phyloP scores from a whole-genome alignment of 1,140 invertebrate species.

The Zaprionus vittiger region DNA sequence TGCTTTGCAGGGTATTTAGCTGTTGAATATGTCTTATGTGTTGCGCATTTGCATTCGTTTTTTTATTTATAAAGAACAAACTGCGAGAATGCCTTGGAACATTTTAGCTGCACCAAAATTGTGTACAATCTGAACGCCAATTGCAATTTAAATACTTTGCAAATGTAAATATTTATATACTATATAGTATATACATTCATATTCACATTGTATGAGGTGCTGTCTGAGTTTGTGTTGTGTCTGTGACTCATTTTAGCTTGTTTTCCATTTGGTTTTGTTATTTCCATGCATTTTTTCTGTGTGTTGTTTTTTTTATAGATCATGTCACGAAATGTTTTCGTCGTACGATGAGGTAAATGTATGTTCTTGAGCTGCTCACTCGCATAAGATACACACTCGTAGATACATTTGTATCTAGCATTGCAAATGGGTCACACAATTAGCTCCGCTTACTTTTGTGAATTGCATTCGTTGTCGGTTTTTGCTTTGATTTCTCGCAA shows the following conservation, averaged over 20 bases:
- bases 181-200: slow-evolving; percentile 6
- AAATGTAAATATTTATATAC: slow-evolving; percentile 48
- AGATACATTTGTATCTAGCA: slow-evolving; percentile 27
- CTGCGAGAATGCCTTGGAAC: slow-evolving; percentile 25
- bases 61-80: slow-evolving; percentile 51
- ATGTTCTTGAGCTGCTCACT: slow-evolving; percentile 22
- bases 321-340: slow-evolving; percentile 75
- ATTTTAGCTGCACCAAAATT: slow-evolving; percentile 36
- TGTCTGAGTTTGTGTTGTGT: neutral
- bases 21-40: neutral
- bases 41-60: slow-evolving; percentile 24
- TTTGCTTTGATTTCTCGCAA: slow-evolving; percentile 35
- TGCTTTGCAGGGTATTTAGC: neutral
- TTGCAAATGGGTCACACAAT: slow-evolving; percentile 35
- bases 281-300: slow-evolving; percentile 48
- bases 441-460: slow-evolving; percentile 32
- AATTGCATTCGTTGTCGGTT: slow-evolving; percentile 25
- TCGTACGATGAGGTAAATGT: slow-evolving; percentile 31
- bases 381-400: slow-evolving; percentile 14
- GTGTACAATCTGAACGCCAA: slow-evolving; percentile 30
- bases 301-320: slow-evolving; percentile 47
- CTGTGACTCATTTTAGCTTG: slow-evolving; percentile 56
- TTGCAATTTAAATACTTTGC: slow-evolving; percentile 72
- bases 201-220: slow-evolving; percentile 31
- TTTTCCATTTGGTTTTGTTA: slow-evolving; percentile 44